These are phyloP conservation scores for Hemitrygon akajei DNA, from an alignment of 2,797 vertebrate genomes.

Conservation along the genomic window DNA sequence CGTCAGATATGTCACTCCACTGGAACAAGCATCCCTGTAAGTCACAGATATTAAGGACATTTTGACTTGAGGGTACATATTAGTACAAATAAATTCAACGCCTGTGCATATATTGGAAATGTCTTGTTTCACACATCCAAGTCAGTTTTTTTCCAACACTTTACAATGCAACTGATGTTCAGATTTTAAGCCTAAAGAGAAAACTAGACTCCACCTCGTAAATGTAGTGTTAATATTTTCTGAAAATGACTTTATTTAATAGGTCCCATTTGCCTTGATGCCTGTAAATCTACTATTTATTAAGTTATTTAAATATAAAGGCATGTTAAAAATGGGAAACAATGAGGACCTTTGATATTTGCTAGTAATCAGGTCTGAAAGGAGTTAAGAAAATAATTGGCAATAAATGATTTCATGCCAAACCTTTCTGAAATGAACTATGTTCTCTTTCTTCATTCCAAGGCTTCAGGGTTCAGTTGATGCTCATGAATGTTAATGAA, in stretches of 20 bases:
- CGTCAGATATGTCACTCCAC: conserved; percentile 8
- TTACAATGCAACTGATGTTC: neutral
- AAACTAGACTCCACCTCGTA: neutral
- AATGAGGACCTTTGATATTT: neutral
- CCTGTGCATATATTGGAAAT: conserved; percentile 2
- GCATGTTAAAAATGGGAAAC: neutral
- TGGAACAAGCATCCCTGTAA: conserved; percentile 28
- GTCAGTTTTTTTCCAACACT: neutral
- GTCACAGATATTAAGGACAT: neutral
- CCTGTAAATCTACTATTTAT: neutral
- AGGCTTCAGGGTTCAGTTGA: neutral
- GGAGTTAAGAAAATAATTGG: neutral
- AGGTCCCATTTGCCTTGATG: neutral
- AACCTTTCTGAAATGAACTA: conserved; percentile 5
- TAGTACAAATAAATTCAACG: neutral
- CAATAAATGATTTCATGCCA: neutral
- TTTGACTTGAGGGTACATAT: neutral
- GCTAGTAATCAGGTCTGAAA: neutral
- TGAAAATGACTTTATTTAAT: neutral
- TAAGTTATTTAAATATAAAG: neutral
- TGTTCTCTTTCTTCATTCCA: neutral
- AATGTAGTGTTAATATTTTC: neutral
- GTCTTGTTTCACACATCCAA: conserved; percentile 4
- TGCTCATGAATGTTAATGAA: neutral
- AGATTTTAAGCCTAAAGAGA: neutral